Base-by-base conservation (phyloP, 2,888 invertebrate species). In the Microdon myrmicae region DNA sequence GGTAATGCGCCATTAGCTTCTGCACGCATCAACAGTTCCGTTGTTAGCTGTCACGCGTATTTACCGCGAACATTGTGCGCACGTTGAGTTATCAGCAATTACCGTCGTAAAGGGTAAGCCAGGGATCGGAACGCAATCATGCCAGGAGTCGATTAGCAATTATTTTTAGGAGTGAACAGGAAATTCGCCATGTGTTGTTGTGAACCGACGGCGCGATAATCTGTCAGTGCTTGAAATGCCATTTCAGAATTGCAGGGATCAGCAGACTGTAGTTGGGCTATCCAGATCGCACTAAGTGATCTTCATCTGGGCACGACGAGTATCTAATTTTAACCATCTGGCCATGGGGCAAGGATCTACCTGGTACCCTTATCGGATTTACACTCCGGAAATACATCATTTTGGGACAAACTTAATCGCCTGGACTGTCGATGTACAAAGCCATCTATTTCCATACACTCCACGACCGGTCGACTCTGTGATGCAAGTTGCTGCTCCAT, bases 81-180 rank as follows among this genome's bases (percentile, higher is more conserved):
- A 53, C 64, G 53, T 53, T 53, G 64, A 64, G 58, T 64, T 64
- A 64, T 64, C 64, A 64, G 64, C 64, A 64, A 64, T 64, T 64
- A 64, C 58, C 58, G 47, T 45, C 12, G 44, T 34, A 38, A 31
- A 43, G 16, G 23, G 31, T 6, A 28, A 25, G 32, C 5, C 17
- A 17, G 12, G 10, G 16, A 39, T 31, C 13, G n/a, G 39, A 49
- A 45, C 17, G 51, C 64, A 64, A 61, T 61, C 61, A 56, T 61
- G 61, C 61, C 61, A 61, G 61, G 61, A 64, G 61, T 64, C 58
- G 64, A 64, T 64, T 64, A 64, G 64, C 64, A 64, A 64, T 64
- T 64, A 64, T 64, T 64, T 64, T 64, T 58, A 64, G 64, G 64
- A 64, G 38, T 37, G 55, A 64, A 64, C 64, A 64, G 64, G 64